Conservation (phyloP, 2,888 invertebrate species). For the Acleris literana region DNA sequence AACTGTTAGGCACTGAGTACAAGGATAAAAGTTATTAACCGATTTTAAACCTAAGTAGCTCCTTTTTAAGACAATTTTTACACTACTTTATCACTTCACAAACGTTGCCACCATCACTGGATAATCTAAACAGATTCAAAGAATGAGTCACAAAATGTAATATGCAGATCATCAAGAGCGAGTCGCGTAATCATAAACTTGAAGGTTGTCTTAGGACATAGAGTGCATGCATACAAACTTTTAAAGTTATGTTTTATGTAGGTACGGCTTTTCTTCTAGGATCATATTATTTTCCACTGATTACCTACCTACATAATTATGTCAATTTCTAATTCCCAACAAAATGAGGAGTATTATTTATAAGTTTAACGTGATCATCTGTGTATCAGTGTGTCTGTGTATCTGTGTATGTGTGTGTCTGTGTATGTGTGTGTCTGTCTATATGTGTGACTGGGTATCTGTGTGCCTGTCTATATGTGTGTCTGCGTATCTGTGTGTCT, state of each 20-base stretch:
- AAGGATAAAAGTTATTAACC: conserved; percentile 8
- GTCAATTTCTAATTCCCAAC: too few species aligned
- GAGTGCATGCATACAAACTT: conserved; percentile 16
- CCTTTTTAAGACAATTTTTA: conserved; percentile 1
- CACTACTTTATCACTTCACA: conserved; percentile 2
- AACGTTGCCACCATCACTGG: conserved; percentile 18
- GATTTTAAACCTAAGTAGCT: conserved; percentile 1
- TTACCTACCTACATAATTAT: background rate
- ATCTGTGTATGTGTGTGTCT: too few species aligned
- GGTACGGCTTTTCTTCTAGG: too few species aligned
- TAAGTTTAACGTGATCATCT: too few species aligned
- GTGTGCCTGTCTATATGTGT: too few species aligned
- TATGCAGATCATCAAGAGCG: conserved; percentile 59
- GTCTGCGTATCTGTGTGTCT: too few species aligned
- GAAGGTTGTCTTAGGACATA: conserved; percentile 29
- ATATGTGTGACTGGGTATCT: too few species aligned
- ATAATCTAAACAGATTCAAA: conserved; percentile 52
- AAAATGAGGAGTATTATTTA: too few species aligned
- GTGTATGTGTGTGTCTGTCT: too few species aligned
- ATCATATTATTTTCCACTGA: too few species aligned
- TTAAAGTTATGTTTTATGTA: too few species aligned
- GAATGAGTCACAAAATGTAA: conserved; percentile 61
- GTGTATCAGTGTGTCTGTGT: too few species aligned
- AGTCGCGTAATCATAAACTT: conserved; percentile 41
- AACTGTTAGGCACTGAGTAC: conserved; percentile 49